phyloP scores from a whole-genome alignment of 2,888 invertebrate genomes.

The Xylocampa areola region DNA sequence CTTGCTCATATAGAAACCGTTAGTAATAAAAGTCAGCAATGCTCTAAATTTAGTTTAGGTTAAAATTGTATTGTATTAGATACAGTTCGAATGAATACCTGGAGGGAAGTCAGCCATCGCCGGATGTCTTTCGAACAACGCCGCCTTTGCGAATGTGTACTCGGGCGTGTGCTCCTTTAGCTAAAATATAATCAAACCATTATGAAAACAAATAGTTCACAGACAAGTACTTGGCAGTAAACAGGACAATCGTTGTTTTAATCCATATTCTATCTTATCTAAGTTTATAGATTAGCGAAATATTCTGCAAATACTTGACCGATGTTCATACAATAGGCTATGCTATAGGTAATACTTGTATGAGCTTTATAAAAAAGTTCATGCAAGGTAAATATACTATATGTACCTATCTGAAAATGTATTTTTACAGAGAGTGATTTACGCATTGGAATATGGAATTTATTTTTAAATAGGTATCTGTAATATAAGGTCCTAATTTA shows the following conservation, averaged over 20 bases:
- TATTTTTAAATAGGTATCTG: too few species aligned
- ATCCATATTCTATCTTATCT: conserved; percentile 23
- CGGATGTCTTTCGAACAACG: conserved; percentile 93
- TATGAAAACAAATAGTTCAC: conserved; percentile 12
- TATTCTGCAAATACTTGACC: not conserved
- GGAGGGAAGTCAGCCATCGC: conserved; percentile 92
- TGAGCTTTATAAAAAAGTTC: conserved; percentile 2
- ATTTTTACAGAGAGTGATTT: too few species aligned
- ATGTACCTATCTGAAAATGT: too few species aligned
- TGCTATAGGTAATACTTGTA: not conserved
- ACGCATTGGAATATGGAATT: too few species aligned
- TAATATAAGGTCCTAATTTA: too few species aligned
- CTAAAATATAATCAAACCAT: conserved; percentile 72
- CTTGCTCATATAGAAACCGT: too few species aligned
- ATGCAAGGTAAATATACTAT: not conserved
- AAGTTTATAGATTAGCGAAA: not conserved
- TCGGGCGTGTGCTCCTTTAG: conserved; percentile 88
- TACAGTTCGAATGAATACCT: conserved; percentile 80
- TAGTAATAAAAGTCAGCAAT: too few species aligned
- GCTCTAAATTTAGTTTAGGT: too few species aligned
- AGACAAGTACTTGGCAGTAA: conserved; percentile 8
- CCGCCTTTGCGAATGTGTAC: conserved; percentile 89
- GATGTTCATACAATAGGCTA: too few species aligned
- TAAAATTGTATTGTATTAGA: too few species aligned
- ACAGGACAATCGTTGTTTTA: conserved; percentile 1